Conservation (phyloP, 2,113 vertebrate genomes). For the Perca schrenkii region DNA sequence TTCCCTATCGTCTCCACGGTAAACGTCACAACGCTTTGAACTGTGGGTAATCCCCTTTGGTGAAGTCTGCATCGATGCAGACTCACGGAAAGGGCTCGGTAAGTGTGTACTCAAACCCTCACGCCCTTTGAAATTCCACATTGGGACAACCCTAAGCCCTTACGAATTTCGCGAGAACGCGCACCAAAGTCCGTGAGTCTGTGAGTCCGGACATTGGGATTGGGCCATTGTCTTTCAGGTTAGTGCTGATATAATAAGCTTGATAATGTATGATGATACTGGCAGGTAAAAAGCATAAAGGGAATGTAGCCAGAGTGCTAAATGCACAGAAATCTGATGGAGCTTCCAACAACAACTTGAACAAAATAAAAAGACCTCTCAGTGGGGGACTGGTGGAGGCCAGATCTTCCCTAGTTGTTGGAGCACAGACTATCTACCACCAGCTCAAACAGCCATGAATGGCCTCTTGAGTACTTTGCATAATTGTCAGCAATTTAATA, state of each 20-base stretch:
- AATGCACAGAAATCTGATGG: conserved; percentile 12
- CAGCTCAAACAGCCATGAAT: conserved; percentile 61
- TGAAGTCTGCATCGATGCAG: too few species aligned
- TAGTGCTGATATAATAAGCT: conserved; percentile 28
- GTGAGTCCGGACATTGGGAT: too few species aligned
- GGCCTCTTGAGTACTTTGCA: conserved; percentile 64
- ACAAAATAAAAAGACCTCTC: background rate
- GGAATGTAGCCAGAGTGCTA: conserved; percentile 17
- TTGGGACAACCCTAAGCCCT: too few species aligned
- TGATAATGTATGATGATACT: conserved; percentile 30
- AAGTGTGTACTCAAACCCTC: too few species aligned
- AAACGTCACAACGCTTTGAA: too few species aligned
- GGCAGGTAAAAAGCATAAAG: conserved; percentile 22
- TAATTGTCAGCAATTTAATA: conserved; percentile 73
- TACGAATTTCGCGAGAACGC: too few species aligned
- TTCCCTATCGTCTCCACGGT: too few species aligned
- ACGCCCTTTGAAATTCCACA: too few species aligned
- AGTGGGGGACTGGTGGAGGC: background rate
- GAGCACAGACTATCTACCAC: conserved; percentile 24
- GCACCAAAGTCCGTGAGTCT: too few species aligned
- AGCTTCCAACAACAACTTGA: background rate
- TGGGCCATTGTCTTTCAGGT: conserved; percentile 34
- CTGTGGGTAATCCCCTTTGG: too few species aligned
- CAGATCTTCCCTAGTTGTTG: background rate
- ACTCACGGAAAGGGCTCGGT: too few species aligned